Evolutionary conservation across 2,797 vertebrate species (phyloP).

Genomic region (Xenops minutus): DNA sequence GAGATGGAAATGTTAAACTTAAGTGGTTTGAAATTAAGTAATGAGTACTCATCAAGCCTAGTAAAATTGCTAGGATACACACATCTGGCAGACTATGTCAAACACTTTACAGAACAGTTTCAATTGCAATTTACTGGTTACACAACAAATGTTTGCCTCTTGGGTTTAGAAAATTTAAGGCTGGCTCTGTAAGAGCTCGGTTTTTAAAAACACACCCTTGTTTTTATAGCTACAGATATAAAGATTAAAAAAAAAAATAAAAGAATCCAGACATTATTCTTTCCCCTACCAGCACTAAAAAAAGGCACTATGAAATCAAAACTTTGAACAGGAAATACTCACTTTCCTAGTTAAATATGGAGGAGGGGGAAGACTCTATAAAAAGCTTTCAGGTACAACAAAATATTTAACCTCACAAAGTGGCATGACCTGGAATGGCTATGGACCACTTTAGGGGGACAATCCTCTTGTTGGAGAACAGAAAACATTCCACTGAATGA

Average conservation of each 20-base stretch:
- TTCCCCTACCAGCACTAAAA: not conserved
- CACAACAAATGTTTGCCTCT: not conserved
- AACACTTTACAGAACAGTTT: not conserved
- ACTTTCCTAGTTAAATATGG: not conserved
- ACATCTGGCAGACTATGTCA: not conserved
- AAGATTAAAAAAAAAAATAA: not conserved
- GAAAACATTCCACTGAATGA: not conserved
- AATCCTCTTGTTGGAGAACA: not conserved
- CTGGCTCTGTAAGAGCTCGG: not conserved
- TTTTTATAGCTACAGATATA: not conserved
- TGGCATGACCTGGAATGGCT: not conserved
- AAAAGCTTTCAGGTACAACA: not conserved
- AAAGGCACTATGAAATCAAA: not conserved
- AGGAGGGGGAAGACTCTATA: too few relatives aligned
- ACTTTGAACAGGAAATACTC: not conserved
- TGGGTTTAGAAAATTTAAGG: not conserved
- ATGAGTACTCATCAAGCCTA: not conserved
- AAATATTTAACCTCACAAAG: not conserved
- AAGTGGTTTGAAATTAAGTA: not conserved
- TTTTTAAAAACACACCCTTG: not conserved
- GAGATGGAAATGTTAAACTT: not conserved
- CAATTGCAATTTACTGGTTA: not conserved
- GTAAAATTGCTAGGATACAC: not conserved
- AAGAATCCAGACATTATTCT: not conserved
- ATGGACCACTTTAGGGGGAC: not conserved